Percentiles rank a stretch among this genome's conserved stretches.
phyloP scores from a whole-genome alignment of 2,797 vertebrate species.

The Synaphobranchus kaupii region DNA sequence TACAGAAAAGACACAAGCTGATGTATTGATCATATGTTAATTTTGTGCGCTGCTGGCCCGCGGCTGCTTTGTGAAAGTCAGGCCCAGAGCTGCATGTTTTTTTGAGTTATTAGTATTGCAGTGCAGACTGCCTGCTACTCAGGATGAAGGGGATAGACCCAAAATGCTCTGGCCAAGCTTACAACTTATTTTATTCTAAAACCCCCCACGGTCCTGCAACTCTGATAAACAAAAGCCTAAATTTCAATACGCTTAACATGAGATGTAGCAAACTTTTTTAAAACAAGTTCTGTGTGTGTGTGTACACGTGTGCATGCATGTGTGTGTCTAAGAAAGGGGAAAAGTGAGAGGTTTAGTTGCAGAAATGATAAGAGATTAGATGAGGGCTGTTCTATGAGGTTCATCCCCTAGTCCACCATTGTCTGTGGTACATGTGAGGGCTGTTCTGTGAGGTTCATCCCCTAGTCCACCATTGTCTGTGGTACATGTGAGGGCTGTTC shows the following conservation, averaged over 20 bases:
- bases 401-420: neutral
- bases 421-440: neutral
- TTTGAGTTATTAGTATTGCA: neutral
- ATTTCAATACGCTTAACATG: neutral
- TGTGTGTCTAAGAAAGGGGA: neutral
- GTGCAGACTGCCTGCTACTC: neutral
- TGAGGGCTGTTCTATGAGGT: neutral
- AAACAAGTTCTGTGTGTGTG: neutral
- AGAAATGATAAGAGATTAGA: neutral
- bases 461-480: neutral
- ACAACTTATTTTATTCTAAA: neutral
- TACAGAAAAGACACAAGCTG: neutral
- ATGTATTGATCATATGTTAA: slow-evolving; percentile 6
- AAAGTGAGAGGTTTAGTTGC: neutral
- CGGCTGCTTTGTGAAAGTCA: neutral
- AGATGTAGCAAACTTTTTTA: neutral
- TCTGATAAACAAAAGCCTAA: neutral
- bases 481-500: neutral
- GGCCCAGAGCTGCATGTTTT: slow-evolving; percentile 11
- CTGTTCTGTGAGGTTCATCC: neutral
- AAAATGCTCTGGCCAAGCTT: neutral
- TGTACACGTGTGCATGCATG: neutral
- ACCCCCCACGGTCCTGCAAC: neutral
- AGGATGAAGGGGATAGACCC: neutral
- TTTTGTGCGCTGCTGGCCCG: neutral